phyloP scores from a whole-genome alignment of 2,113 vertebrate genomes.

The Hemibagrus wyckioides region DNA sequence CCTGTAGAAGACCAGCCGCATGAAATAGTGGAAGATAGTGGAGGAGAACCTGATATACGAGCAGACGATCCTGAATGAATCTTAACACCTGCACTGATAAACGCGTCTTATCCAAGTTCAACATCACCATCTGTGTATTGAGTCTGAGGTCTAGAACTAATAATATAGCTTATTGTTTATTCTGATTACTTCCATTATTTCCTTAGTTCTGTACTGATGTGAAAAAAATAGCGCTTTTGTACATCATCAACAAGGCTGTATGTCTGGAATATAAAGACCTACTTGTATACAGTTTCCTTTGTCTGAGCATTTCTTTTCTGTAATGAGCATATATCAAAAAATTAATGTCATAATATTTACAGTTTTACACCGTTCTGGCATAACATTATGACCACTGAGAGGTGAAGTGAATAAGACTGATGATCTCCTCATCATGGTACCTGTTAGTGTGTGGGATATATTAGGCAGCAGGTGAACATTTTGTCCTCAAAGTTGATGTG shows the following conservation, averaged over 20 bases:
- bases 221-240: neutral
- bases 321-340: neutral
- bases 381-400: too few species aligned
- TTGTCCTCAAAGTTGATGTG: too few species aligned
- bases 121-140: neutral
- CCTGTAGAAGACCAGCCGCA: slow-evolving; percentile 33
- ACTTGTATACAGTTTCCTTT: neutral
- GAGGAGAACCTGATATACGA: slow-evolving; percentile 31
- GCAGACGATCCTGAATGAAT: slow-evolving; percentile 40
- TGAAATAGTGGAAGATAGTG: slow-evolving; percentile 50
- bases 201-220: neutral
- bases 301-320: neutral
- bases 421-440: too few species aligned
- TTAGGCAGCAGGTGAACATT: too few species aligned
- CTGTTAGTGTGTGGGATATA: too few species aligned
- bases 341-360: neutral
- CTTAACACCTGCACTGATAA: neutral
- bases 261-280: neutral
- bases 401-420: too few species aligned
- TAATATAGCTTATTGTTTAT: neutral
- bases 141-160: slow-evolving; percentile 4
- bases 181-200: neutral
- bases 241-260: neutral
- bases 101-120: neutral
- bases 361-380: neutral